Conservation (phyloP, 2,888 invertebrate species). For the Ennomos quercinarius region DNA sequence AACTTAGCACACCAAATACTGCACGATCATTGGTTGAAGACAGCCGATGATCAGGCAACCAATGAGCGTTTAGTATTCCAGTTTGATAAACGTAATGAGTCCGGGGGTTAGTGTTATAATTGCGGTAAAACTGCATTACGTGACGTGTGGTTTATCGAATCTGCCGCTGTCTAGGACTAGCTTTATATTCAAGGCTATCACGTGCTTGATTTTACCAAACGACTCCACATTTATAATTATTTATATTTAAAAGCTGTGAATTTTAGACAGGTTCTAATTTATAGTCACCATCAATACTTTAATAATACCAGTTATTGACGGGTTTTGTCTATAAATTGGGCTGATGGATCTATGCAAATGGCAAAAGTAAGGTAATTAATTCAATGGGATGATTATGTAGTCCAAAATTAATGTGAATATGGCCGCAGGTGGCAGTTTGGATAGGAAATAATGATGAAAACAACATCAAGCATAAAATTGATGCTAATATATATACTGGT, state of each 20-base stretch:
- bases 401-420: slow-evolving; percentile 13
- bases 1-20: too few relatives aligned
- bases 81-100: too few relatives aligned
- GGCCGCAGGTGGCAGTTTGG: slow-evolving; percentile 13
- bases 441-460: slow-evolving; percentile 15
- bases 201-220: too few relatives aligned
- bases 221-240: too few relatives aligned
- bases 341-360: slow-evolving; percentile 19
- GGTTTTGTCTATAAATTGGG: slow-evolving; percentile 17
- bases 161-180: too few relatives aligned
- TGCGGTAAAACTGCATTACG: too few relatives aligned
- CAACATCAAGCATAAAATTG: slow-evolving; percentile 1
- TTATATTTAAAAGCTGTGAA: slow-evolving; percentile 6
- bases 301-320: slow-evolving; percentile 19
- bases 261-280: slow-evolving; percentile 25
- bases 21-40: too few relatives aligned
- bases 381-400: slow-evolving; percentile 15
- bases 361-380: slow-evolving; percentile 11
- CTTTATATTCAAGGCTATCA: too few relatives aligned
- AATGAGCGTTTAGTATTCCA: too few relatives aligned
- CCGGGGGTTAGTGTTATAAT: too few relatives aligned
- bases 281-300: slow-evolving; percentile 20
- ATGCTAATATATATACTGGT: slow-evolving; percentile 4
- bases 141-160: too few relatives aligned
- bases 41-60: too few relatives aligned